These are phyloP conservation scores for Taeniopygia guttata DNA, from an alignment of 2,797 vertebrate genomes.

Conservation along the genomic window DNA sequence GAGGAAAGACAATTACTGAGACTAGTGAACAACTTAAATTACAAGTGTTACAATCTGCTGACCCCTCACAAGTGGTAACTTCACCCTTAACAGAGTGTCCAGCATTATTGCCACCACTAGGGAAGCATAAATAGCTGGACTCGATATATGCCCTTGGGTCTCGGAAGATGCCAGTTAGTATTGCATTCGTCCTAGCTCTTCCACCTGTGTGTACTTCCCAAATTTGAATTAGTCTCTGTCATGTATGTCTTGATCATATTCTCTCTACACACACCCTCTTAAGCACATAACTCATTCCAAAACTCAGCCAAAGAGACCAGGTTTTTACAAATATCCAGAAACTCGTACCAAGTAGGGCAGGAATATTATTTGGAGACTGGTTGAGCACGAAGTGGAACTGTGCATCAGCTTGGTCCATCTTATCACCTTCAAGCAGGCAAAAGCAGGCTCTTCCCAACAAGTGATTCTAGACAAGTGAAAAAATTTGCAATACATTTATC, in stretches of 20 bases:
- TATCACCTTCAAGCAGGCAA: constrained; percentile 97
- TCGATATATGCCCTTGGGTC: rapidly evolving
- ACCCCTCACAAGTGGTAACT: background rate
- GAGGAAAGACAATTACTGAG: background rate
- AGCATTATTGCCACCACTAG: background rate
- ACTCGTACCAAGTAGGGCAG: constrained; percentile 89
- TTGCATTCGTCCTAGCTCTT: background rate
- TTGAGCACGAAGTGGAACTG: constrained; percentile 99
- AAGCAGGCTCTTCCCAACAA: constrained; percentile 98
- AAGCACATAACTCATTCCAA: background rate
- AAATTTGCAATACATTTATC: background rate
- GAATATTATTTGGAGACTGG: constrained; percentile 99
- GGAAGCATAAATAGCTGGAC: background rate
- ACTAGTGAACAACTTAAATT: background rate
- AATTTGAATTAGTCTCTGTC: background rate
- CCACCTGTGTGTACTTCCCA: background rate
- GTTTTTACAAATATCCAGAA: background rate
- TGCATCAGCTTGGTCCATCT: constrained; percentile 99
- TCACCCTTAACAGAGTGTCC: background rate
- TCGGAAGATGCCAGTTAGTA: background rate
- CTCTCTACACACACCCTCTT: background rate
- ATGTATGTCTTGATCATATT: background rate
- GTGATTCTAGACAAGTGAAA: constrained; percentile 85
- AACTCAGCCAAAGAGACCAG: background rate
- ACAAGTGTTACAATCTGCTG: background rate